Conservation (phyloP, 35 echinoderm and acorn worm species). For the Lytechinus variegatus region DNA sequence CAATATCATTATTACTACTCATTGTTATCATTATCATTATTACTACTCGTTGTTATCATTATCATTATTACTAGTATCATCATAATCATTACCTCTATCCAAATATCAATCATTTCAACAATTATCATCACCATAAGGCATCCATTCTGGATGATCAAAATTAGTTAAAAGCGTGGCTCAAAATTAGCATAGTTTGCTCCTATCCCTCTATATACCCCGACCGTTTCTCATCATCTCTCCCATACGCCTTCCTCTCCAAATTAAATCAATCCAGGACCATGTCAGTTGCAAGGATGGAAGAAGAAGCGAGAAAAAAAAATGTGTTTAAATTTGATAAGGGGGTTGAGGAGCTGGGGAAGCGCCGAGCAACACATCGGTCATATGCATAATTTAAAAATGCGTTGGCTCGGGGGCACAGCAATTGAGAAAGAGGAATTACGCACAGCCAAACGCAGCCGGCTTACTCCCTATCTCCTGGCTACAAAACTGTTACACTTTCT, state of each 20-base stretch:
- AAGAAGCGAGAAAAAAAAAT: background rate
- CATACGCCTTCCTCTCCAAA: conserved; percentile 15
- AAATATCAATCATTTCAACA: background rate
- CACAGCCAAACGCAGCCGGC: conserved; percentile 25
- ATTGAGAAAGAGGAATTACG: conserved; percentile 35
- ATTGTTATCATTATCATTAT: background rate
- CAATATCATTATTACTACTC: too few relatives aligned
- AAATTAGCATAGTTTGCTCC: background rate
- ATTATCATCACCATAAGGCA: background rate
- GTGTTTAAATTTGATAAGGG: conserved; percentile 57
- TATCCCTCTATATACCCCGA: background rate
- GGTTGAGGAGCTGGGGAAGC: conserved; percentile 17
- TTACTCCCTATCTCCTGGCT: conserved; percentile 35
- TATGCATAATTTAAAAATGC: conserved; percentile 49
- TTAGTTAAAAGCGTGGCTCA: background rate
- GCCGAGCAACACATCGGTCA: conserved; percentile 47
- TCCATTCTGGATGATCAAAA: background rate
- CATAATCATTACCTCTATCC: background rate
- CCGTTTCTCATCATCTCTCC: background rate
- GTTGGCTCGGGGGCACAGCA: conserved; percentile 34
- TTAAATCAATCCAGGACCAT: conserved; percentile 40
- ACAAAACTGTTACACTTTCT: conserved; percentile 34
- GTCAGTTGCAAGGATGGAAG: background rate
- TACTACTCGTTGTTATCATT: background rate
- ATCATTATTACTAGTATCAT: background rate